These are phyloP conservation scores for Eira barbara DNA, from an alignment of 2,113 vertebrate genomes.

Conservation along the genomic window DNA sequence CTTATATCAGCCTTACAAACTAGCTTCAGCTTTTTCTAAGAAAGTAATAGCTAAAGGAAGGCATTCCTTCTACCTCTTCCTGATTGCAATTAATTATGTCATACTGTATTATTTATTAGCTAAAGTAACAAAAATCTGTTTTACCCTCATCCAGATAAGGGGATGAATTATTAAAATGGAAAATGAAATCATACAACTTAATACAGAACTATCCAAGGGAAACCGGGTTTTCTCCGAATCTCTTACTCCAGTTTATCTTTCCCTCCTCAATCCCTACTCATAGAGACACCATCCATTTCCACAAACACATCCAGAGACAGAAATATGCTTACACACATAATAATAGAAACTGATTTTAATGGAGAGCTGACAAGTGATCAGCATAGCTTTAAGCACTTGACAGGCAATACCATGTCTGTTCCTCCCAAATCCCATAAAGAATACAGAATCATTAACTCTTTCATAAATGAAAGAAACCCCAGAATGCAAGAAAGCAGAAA, in stretches of 20 bases:
- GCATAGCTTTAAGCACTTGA: neutral
- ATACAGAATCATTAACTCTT: neutral
- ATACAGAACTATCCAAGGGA: neutral
- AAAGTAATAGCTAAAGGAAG: neutral
- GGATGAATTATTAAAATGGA: conserved; percentile 64
- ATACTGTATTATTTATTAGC: conserved; percentile 54
- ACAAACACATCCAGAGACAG: neutral
- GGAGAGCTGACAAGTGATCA: neutral
- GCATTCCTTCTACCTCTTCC: neutral
- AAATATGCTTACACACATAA: neutral
- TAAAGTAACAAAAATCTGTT: conserved; percentile 16
- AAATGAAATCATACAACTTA: conserved; percentile 38
- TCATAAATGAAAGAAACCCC: neutral
- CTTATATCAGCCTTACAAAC: neutral
- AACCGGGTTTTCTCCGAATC: neutral
- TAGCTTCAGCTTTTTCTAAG: neutral
- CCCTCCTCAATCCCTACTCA: neutral
- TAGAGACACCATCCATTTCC: neutral
- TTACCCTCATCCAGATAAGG: conserved; percentile 14
- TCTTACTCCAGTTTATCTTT: neutral
- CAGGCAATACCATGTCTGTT: neutral
- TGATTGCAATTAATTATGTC: conserved; percentile 36
- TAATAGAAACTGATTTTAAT: neutral
- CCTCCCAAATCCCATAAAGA: neutral
- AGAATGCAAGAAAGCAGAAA: neutral